phyloP scores from a whole-genome alignment of 2,888 invertebrate genomes.

The Sepiola atlantica region DNA sequence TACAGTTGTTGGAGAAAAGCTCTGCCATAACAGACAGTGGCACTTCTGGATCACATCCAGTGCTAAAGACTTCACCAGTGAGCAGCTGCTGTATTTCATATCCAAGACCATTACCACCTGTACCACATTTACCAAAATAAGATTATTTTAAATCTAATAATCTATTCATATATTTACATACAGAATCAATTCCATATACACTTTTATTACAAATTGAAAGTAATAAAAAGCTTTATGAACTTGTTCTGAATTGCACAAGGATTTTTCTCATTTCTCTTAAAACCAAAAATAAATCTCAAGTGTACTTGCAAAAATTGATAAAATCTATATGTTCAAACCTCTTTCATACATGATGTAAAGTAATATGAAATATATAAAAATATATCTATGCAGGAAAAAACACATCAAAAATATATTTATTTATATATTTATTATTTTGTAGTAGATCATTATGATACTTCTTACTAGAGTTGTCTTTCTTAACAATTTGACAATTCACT shows the following conservation, averaged over 20 bases:
- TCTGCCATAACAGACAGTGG: not conserved
- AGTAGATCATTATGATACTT: not conserved
- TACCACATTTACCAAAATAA: conserved; percentile 9
- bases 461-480: not conserved
- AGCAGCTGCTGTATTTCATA: conserved; percentile 32
- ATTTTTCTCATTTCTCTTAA: not conserved
- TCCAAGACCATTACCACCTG: not conserved
- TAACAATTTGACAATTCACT: not conserved
- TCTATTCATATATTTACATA: not conserved
- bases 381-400: too few relatives aligned
- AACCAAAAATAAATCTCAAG: not conserved
- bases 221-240: not conserved
- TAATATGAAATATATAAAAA: not conserved
- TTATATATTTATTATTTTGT: not conserved
- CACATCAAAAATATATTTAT: too few relatives aligned
- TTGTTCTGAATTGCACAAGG: not conserved
- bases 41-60: not conserved
- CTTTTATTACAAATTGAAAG: not conserved
- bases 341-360: not conserved
- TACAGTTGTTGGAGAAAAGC: not conserved
- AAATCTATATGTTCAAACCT: not conserved
- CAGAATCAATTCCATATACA: not conserved
- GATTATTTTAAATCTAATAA: not conserved
- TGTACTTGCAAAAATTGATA: not conserved
- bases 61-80: conserved; percentile 32